Base-by-base conservation (phyloP, 92 coral and sea anemone genomes). In the Ricordea florida region DNA sequence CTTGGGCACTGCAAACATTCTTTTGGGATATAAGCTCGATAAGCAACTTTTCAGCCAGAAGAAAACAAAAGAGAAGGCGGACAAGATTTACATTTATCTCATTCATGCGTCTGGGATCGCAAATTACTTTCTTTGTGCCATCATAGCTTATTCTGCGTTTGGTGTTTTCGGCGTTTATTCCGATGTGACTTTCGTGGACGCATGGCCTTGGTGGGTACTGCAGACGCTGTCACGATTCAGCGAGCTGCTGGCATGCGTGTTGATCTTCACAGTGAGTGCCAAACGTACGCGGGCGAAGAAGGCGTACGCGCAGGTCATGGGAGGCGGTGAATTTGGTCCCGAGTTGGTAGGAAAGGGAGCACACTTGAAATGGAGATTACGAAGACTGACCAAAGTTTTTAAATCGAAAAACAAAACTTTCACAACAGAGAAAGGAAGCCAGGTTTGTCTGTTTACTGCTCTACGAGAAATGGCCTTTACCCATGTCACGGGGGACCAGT, bases 101-200 rank as follows among this genome's bases (percentile, higher is more conserved):
- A 75, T 89, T 48, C 69, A 89, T 49, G 82, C 82, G 6, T 89
- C 94, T 0, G 94, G 94, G 10, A 53, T 43, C 11, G 77, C 91
- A 16, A 89, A 89, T 71, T 53, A 66, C 23, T 33, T 75, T 17
- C 57, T 87, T 16, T 85, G 91, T 14, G 77, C 51, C 8, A 47
- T 89, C 3, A 57, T 80, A 33, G 20, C 85, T 17, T 89, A 89
- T 27, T 89, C 94, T 5, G 94, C 91, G 16, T 78, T 79, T 26
- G 90, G 94, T 1, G 94, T 89, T 4, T 89, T 89, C 27, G 94
- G 94, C 1, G 94, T 89, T 43, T 89, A 89, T 36, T 89, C 94
- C 6, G 69, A 75, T 23, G 85, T 80, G 8, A 34, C 63, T 5
- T 89, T 44, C 51, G 94, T 89, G 10, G 82, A 80, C 50, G 85